Conservation (phyloP, 2,113 vertebrate species). For the Hydropotes inermis region DNA sequence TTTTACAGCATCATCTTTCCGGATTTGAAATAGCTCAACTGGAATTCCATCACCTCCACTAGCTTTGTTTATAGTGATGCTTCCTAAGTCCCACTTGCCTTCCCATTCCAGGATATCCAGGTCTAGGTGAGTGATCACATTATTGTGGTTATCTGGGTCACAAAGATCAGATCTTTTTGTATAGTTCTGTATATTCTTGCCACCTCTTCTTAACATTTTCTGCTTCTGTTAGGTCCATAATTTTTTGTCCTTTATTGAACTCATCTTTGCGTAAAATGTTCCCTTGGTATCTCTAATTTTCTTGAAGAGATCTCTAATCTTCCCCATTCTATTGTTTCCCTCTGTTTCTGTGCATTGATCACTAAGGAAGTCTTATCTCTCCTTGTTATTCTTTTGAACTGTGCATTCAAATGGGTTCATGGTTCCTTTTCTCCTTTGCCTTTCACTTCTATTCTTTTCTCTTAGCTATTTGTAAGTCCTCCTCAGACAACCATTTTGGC, state of each 20-base stretch:
- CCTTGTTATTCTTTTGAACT: background rate
- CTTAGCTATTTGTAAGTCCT: background rate
- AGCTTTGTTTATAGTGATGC: fast-evolving
- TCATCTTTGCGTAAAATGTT: background rate
- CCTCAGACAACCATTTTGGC: background rate
- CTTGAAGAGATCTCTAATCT: background rate
- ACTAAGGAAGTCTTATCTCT: background rate
- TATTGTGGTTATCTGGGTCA: background rate
- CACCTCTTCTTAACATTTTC: background rate
- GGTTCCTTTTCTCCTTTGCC: background rate
- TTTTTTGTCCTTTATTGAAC: background rate
- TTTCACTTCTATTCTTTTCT: background rate
- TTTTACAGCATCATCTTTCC: background rate
- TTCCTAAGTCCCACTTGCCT: background rate
- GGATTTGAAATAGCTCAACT: background rate
- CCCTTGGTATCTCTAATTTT: background rate
- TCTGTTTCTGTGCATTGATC: background rate
- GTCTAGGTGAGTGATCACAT: background rate
- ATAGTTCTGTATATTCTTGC: background rate
- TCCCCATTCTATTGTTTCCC: background rate
- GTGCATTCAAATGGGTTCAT: background rate
- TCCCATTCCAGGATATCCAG: background rate
- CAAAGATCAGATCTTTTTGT: background rate
- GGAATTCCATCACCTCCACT: background rate
- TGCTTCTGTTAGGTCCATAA: background rate